Evolutionary conservation across 1,140 invertebrate genomes (phyloP).

Genomic region (Bombus difficillimus): DNA sequence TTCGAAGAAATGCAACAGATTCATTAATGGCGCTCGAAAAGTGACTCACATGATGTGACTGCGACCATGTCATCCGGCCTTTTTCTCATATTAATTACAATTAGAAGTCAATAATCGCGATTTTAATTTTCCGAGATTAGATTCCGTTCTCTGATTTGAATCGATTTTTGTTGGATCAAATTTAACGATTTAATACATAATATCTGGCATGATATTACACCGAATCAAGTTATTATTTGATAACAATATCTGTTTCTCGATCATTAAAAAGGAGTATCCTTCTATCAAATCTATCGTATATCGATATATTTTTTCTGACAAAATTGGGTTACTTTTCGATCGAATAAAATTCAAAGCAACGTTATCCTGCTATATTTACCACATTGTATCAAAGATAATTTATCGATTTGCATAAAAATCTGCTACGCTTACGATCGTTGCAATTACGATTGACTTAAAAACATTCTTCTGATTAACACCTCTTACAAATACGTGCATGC

Average conservation of each 20-base stretch:
- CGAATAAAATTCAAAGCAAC: no score
- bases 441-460: neutral
- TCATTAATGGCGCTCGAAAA: constrained; percentile 19
- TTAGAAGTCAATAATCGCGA: neutral
- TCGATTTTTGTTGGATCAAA: no score
- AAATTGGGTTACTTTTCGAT: no score
- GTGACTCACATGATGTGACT: constrained; percentile 51
- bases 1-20: constrained; percentile 62
- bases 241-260: no score
- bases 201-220: no score
- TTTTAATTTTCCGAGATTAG: neutral
- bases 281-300: no score
- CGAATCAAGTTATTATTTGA: no score
- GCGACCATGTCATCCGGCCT: neutral
- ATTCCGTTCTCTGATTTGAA: no score
- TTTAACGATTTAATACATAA: no score
- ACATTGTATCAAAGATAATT: neutral
- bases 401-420: neutral
- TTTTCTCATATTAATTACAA: neutral
- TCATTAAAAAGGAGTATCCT: no score
- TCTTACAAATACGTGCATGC: neutral
- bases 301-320: no score
- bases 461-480: neutral
- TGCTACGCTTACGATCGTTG: neutral
- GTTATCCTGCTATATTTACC: no score